phyloP scores from a whole-genome alignment of 2,113 vertebrate genomes.

The Holacanthus passer region DNA sequence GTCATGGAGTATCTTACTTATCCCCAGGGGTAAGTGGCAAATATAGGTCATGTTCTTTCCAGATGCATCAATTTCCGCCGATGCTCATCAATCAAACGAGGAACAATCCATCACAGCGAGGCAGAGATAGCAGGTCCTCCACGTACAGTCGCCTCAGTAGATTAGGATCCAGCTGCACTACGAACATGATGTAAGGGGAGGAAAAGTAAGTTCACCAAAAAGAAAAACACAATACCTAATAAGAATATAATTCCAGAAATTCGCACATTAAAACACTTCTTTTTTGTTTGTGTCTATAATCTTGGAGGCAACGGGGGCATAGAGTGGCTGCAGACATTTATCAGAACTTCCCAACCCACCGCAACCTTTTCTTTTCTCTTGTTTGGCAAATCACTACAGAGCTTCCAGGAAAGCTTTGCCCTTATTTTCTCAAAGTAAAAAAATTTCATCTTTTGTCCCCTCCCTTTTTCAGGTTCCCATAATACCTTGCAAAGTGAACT shows the following conservation, averaged over 20 bases:
- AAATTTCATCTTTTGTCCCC: too few species aligned
- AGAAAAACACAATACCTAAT: background rate
- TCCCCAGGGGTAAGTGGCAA: background rate
- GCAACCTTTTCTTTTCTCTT: too few species aligned
- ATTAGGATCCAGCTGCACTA: background rate
- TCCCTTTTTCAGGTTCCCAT: too few species aligned
- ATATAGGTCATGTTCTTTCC: background rate
- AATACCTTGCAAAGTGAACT: too few species aligned
- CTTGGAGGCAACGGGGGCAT: background rate
- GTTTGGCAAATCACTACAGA: too few species aligned
- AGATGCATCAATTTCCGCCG: background rate
- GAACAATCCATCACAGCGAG: slow-evolving; percentile 1
- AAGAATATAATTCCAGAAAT: background rate
- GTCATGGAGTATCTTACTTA: background rate
- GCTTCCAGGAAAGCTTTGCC: too few species aligned
- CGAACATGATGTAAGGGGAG: background rate
- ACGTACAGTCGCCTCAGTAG: background rate
- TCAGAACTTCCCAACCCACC: too few species aligned
- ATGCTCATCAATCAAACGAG: slow-evolving; percentile 4
- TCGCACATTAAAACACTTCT: background rate
- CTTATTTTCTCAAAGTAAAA: too few species aligned
- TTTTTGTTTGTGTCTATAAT: too few species aligned
- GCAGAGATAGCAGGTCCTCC: background rate
- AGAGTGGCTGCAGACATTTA: too few species aligned
- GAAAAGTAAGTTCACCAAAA: background rate